phyloP scores from a whole-genome alignment of 1,140 invertebrate species.

The Hycleus cichorii region DNA sequence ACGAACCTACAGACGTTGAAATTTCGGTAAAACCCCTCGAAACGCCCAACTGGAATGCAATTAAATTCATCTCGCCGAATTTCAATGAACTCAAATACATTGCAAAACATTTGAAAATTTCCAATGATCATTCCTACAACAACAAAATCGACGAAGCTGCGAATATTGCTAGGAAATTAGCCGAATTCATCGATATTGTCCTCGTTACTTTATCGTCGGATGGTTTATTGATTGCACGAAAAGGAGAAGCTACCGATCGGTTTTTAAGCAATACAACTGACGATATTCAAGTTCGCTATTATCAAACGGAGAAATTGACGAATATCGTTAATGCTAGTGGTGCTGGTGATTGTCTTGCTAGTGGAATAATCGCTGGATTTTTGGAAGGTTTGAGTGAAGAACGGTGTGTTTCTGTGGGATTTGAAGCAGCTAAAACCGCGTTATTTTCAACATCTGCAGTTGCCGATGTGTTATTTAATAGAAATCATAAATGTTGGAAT shows the following conservation, averaged over 20 bases:
- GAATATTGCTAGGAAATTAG: constrained; percentile 25
- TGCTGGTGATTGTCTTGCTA: constrained; percentile 57
- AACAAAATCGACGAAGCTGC: constrained; percentile 28
- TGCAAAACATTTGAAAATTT: constrained; percentile 34
- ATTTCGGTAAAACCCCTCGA: constrained; percentile 53
- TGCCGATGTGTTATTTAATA: constrained; percentile 18
- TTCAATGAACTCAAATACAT: constrained; percentile 58
- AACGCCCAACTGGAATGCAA: constrained; percentile 37
- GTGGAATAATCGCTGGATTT: constrained; percentile 50
- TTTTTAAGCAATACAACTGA: constrained; percentile 12
- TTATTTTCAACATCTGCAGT: constrained; percentile 36
- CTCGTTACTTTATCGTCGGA: constrained; percentile 50
- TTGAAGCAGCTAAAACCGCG: constrained; percentile 47
- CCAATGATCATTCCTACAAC: constrained; percentile 15
- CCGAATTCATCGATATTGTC: constrained; percentile 44
- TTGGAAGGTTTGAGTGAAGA: constrained; percentile 43
- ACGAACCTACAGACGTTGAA: constrained; percentile 59
- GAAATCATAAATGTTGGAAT: constrained; percentile 1
- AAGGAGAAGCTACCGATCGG: constrained; percentile 26
- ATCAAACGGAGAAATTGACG: constrained; percentile 40
- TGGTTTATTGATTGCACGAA: constrained; percentile 46
- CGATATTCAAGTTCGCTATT: constrained; percentile 38
- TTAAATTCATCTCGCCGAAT: constrained; percentile 65
- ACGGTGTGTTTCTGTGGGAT: constrained; percentile 47
- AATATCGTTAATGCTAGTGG: constrained; percentile 55